These are phyloP conservation scores for Phenacoccus solenopsis DNA, from an alignment of 1,140 invertebrate genomes.

Conservation along the genomic window DNA sequence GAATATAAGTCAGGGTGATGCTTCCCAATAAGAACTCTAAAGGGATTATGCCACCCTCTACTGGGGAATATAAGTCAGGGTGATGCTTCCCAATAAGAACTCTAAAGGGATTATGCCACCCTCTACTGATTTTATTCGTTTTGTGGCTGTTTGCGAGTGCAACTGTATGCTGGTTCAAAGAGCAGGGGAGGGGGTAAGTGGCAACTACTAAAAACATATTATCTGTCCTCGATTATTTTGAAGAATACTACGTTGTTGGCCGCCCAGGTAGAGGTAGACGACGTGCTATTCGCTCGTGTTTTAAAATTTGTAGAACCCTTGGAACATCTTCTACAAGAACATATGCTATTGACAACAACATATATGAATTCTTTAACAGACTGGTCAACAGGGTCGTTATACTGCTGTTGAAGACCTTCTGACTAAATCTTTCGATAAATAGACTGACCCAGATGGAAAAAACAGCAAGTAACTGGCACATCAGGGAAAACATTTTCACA, in stretches of 20 bases:
- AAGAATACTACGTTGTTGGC: background rate
- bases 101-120: too few species aligned
- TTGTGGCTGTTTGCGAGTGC: background rate
- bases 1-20: too few species aligned
- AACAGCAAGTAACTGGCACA: background rate
- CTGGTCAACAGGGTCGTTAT: background rate
- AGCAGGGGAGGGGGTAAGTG: too few species aligned
- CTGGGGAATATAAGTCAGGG: too few species aligned
- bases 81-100: too few species aligned
- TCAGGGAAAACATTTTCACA: background rate
- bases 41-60: too few species aligned
- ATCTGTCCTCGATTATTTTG: too few species aligned
- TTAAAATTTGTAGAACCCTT: background rate
- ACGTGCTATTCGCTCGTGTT: background rate
- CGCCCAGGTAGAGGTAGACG: background rate
- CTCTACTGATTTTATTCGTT: background rate
- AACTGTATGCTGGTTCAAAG: background rate
- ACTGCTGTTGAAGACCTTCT: background rate
- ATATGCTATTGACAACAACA: background rate
- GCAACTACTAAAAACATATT: too few species aligned
- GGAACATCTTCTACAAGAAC: background rate
- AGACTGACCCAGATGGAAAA: background rate
- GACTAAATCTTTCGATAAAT: background rate
- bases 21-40: too few species aligned
- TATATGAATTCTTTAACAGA: too few species aligned